These are phyloP conservation scores for Sturnus vulgaris DNA, from an alignment of 2,113 vertebrate genomes.

Conservation along the genomic window DNA sequence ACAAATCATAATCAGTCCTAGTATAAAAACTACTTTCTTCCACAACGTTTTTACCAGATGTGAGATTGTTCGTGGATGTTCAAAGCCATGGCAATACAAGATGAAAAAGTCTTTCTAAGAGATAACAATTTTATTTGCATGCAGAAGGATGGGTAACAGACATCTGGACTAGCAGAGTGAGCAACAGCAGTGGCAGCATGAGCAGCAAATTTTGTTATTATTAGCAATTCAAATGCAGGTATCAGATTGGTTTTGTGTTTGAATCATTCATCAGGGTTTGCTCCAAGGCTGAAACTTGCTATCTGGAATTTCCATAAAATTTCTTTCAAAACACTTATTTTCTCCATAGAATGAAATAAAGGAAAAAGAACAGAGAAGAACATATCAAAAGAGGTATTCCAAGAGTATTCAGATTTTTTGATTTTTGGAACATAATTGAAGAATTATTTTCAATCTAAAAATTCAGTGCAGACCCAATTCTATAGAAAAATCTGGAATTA, in stretches of 20 bases:
- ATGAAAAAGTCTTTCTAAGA: background rate
- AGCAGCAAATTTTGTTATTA: slow-evolving; percentile 24
- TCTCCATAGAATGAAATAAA: background rate
- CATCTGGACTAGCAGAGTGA: slow-evolving; percentile 38
- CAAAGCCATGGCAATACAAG: background rate
- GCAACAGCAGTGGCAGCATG: background rate
- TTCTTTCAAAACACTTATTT: background rate
- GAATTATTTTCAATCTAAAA: slow-evolving; percentile 22
- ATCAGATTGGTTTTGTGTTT: slow-evolving; percentile 27
- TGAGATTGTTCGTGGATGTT: background rate
- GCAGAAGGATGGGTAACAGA: slow-evolving; percentile 9
- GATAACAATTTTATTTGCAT: background rate
- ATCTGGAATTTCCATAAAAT: slow-evolving; percentile 18
- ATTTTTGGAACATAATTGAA: background rate
- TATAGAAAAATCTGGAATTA: background rate
- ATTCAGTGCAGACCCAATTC: background rate
- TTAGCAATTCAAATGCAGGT: slow-evolving; percentile 64
- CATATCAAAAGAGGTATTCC: background rate
- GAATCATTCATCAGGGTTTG: slow-evolving; percentile 36
- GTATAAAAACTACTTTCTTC: background rate
- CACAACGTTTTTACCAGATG: background rate
- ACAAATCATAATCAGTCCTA: background rate
- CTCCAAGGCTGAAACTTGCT: slow-evolving; percentile 22
- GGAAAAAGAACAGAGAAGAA: background rate
- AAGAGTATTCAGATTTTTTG: background rate